Base-by-base conservation (phyloP, 2,113 vertebrate genomes). In the Theropithecus gelada region DNA sequence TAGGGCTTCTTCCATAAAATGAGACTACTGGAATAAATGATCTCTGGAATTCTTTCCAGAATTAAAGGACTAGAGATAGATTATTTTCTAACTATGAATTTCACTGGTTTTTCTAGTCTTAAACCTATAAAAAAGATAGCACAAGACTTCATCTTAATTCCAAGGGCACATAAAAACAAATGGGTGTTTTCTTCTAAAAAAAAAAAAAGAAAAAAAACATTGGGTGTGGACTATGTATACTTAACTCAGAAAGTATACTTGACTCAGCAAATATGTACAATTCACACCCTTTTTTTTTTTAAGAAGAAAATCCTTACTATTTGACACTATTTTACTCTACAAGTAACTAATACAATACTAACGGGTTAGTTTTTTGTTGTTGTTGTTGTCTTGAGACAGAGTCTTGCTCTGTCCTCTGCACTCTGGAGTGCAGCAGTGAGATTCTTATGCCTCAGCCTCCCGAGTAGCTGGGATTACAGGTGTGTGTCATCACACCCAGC, bases 121-220 rank as follows among this genome's bases (percentile, higher is more conserved):
- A 94, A 16, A n/a, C 14, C 59, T 73, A 27, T 35, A 86, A n/a
- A 86, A n/a, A 88, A 64, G 43, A 40, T 43, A 90, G 22, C 18
- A 61, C 8, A 94, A 90, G 30, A 84, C 70, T 66, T 66, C 55
- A 90, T 87, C 87, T 81, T 92, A 82, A 35, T 82, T 88, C 78
- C n/a, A 10, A 94, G 68, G 30, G 52, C 83, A 92, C 40, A 83
- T 75, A 90, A 92, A 78, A 30, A 88, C 50, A 25, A 61, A 25
- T 11, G 25, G 59, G 9, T 61, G 59, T 61, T 61, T 27, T 27
- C 23, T 61, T 61, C 25, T 12, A 5, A 61, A 61, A 61, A 61
- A 61, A 61, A 61, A 61, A 61, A 23, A 59, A 59, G 25, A 59
- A 59, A 38, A 38, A 38, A 38, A 38, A 38, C 38, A 40, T 10